Base-by-base conservation (phyloP, 2,888 invertebrate genomes). In the Rotaria sp. region DNA sequence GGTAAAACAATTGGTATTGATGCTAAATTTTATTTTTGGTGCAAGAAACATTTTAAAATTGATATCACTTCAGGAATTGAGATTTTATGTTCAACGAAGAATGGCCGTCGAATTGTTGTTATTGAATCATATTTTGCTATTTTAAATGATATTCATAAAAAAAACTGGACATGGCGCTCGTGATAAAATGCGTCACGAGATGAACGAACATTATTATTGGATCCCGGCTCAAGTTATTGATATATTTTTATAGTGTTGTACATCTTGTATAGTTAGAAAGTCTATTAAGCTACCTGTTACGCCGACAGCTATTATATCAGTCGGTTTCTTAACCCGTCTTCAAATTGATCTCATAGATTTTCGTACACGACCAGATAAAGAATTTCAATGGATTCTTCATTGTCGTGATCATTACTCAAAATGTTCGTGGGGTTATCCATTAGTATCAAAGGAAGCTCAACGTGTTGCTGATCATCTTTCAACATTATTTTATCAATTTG, bases 321-420 rank as follows among this genome's bases (percentile, higher is more conserved):
- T 57, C 24, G 57, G n/a, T 10, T 84, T 48, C 50, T 10, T 84
- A 48, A 50, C 84, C 8, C 18, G 84, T 8, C n/a, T 84, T 7
- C 48, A 84, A 26, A 84, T 84, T 1, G 84, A 84, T 84, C 50
- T 84, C 1, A 84, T 48, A 10, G 84, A 48, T 50, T 48, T 84
- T 26, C 35, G 48, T 35, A 48, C 26, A 45, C 21, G 84, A 45
- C 84, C 50, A 7, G 45, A 50, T 52, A 30, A 48, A 21, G 84
- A 50, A 10, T 11, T n/a, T 45, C 10, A 84, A 48, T 50, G 50
- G 45, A 84, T 84, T 24, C 50, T 84, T 10, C 84, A 50, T 52
- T 24, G 11, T 45, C 26, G 26, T 35, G 84, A 84, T 30, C 50
- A 84, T 35, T 84, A 35, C 21, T 35, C 35, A 4, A 84, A 84